Evolutionary conservation across 2,113 vertebrate genomes (phyloP), one percentile per base, ranked within the genome.

Genomic region (Entelurus aequoreus): DNA sequence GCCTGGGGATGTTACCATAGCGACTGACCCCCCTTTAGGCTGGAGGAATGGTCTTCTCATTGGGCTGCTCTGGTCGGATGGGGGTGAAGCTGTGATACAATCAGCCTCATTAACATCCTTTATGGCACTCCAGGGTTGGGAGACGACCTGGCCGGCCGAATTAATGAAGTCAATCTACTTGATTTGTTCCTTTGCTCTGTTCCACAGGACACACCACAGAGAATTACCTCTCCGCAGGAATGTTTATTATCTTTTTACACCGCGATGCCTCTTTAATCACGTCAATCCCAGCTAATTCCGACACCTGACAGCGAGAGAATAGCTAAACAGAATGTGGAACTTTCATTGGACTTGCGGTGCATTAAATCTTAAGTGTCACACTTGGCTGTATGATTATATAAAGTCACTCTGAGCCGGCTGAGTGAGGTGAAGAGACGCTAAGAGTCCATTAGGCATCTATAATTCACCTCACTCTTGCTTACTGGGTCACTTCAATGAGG

Each of bases 1-100:
- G 88, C 88, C 84, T 85, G 71, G 49, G 88, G 87, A 85, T 61
- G 79, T 90, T 83, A 68, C 87, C 81, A 87, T 88, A 82, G 85
- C 5, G 60, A 85, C 80, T 61, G 62, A 51, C 77, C 73, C 80
- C 81, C 76, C 55, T 72, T 28, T 65, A 44, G 80, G 80, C 77
- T 80, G 51, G 16, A 69, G 68, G 68, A 68, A 71, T 75, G 71
- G 66, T 80, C 83, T 77, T 74, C 75, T 68, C 72, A 51, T 46
- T 50, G 9, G 44, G 73, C 19, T 2, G 70, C 63, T 64, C 35
- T 66, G 73, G 52, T 81, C 63, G 72, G 76, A 79, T 74, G 68
- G 60, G 64, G 67, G 51, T 47, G 60, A 51, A 48, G 65, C 61
- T 62, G 58, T 49, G 69, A 76, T 75, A 73, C 80, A 61, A 78